A percentile compares a stretch with the other conserved stretches of the same genome.
Evolutionary conservation across 2,797 vertebrate genomes (phyloP).

Genomic region (Hozukius guyotensis): DNA sequence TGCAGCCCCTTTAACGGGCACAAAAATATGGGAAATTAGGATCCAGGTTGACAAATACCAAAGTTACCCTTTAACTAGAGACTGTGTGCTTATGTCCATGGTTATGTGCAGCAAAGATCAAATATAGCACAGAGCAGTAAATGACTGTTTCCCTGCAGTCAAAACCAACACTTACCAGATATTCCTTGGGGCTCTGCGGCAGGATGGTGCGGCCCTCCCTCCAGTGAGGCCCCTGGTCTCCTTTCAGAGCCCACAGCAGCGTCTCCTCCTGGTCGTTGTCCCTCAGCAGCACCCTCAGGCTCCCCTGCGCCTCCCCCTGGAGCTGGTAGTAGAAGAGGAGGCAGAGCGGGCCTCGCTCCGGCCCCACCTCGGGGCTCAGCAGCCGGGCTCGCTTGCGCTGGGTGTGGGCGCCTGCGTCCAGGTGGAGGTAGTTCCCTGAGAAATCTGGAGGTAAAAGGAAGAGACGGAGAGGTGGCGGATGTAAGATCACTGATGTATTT

Average conservation of each 20-base stretch:
- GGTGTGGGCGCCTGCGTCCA: conserved; percentile 84
- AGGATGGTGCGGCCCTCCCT: conserved; percentile 93
- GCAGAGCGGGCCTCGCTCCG: conserved; percentile 89
- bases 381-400: conserved; percentile 89
- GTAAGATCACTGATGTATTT: background rate
- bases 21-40: no score
- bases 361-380: conserved; percentile 88
- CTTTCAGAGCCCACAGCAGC: conserved; percentile 89
- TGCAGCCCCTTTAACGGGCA: no score
- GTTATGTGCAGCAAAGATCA: background rate
- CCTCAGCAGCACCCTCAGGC: conserved; percentile 87
- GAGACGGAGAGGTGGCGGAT: background rate
- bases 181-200: conserved; percentile 92
- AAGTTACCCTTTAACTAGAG: background rate
- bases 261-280: conserved; percentile 90
- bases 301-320: conserved; percentile 88
- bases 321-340: conserved; percentile 92
- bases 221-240: conserved; percentile 93
- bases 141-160: accelerated
- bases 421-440: conserved; percentile 82
- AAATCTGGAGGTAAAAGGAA: conserved; percentile 61
- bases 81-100: background rate
- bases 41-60: background rate
- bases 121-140: background rate
- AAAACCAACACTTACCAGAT: conserved; percentile 83